Percentiles rank a stretch among this genome's conserved stretches.
These are phyloP conservation scores for Chrysochloris asiatica DNA, from an alignment of 2,113 vertebrate species.

Conservation along the genomic window DNA sequence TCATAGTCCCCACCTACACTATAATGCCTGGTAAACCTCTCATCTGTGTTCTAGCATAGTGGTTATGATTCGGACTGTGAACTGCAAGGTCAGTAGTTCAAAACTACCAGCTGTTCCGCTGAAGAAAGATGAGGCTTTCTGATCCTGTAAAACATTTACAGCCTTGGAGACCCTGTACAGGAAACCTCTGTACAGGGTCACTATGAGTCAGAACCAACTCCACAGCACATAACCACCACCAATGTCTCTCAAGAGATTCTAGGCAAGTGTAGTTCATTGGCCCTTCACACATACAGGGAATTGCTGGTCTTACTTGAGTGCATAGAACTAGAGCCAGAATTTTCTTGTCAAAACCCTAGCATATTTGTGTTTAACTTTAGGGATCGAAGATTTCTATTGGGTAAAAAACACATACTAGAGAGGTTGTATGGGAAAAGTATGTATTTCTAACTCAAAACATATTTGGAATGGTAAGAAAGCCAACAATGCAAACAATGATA, in stretches of 20 bases:
- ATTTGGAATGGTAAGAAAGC: not conserved
- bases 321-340: not conserved
- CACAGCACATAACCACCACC: not conserved
- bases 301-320: not conserved
- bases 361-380: not conserved
- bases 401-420: not conserved
- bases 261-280: not conserved
- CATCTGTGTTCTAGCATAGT: not conserved
- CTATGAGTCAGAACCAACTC: too few relatives aligned
- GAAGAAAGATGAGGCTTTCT: too few relatives aligned
- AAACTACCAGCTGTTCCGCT: too few relatives aligned
- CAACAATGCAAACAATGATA: not conserved
- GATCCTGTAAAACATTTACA: too few relatives aligned
- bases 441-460: not conserved
- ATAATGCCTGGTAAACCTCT: not conserved
- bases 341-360: not conserved
- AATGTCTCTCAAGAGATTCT: not conserved
- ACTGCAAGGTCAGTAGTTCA: too few relatives aligned
- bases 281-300: not conserved
- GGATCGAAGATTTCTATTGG: slow-evolving; percentile 6
- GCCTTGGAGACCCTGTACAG: too few relatives aligned
- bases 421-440: not conserved
- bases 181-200: too few relatives aligned
- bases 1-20: not conserved
- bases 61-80: too few relatives aligned